Evolutionary conservation across 2,888 invertebrate genomes (phyloP).

Genomic region (Strigamia crassipes): DNA sequence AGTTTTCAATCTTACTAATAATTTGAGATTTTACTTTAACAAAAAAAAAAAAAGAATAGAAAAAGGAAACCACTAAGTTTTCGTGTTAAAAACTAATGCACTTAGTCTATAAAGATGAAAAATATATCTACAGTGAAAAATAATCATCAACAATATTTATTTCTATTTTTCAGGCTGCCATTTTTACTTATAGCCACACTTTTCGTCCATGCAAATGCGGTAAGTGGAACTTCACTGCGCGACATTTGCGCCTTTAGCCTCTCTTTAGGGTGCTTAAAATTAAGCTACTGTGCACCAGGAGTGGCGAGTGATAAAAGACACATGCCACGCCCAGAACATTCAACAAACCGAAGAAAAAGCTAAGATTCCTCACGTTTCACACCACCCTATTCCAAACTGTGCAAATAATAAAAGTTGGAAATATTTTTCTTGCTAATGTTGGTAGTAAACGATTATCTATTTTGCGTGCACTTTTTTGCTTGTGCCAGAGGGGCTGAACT

Average conservation of each 20-base stretch:
- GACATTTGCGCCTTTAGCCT: conserved; percentile 23
- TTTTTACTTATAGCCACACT: conserved; percentile 3
- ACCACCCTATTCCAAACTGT: not conserved
- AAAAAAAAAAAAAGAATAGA: no score
- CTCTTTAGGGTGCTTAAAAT: not conserved
- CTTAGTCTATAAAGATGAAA: not conserved
- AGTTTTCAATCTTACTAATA: not conserved
- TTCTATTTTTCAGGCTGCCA: not conserved
- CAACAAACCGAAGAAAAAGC: not conserved
- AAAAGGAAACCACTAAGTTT: no score
- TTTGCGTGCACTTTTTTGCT: not conserved
- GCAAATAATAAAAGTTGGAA: not conserved
- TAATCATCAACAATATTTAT: not conserved
- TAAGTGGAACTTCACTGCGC: conserved; percentile 20
- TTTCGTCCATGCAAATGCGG: conserved; percentile 1
- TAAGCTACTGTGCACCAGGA: not conserved
- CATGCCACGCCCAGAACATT: conserved; percentile 23
- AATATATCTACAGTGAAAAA: not conserved
- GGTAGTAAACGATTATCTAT: not conserved
- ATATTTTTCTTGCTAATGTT: not conserved
- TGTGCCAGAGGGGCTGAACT: not conserved
- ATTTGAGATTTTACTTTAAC: not conserved
- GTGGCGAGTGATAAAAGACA: not conserved
- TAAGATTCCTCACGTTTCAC: not conserved
- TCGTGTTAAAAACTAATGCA: not conserved